phyloP scores from a whole-genome alignment of 2,113 vertebrate species.

The Chaetodon auriga region DNA sequence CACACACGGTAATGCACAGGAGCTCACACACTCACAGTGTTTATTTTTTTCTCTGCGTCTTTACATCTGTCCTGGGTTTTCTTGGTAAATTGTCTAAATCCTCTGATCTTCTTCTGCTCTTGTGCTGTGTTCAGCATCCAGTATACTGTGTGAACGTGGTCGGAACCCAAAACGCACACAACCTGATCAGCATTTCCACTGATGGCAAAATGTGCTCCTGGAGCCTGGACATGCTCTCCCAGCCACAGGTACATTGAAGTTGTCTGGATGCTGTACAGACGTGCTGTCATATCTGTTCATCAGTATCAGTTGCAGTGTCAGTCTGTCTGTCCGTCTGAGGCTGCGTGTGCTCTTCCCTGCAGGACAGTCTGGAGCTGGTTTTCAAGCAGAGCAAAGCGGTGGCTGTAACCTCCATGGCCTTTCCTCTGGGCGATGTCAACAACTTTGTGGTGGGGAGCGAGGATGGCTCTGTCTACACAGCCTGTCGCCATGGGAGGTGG shows the following conservation, averaged over 20 bases:
- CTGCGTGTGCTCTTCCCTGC: conserved; percentile 23
- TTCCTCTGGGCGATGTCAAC: conserved; percentile 97
- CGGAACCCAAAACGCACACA: conserved; percentile 96
- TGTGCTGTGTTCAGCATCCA: conserved; percentile 65
- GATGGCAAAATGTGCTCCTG: conserved; percentile 98
- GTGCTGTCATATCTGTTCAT: too few species aligned
- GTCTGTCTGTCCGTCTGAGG: conserved; percentile 18
- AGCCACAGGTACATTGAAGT: conserved; percentile 65
- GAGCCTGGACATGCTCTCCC: conserved; percentile 94
- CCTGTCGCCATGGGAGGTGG: conserved; percentile 97
- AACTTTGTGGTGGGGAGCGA: conserved; percentile 99
- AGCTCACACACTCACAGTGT: background rate
- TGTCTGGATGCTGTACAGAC: background rate
- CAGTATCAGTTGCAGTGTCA: background rate
- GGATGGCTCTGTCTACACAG: conserved; percentile 97
- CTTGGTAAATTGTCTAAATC: background rate
- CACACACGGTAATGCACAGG: conserved; percentile 90
- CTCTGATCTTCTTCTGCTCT: background rate
- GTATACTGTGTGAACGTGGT: conserved; percentile 80
- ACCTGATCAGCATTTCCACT: conserved; percentile 97
- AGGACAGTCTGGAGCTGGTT: conserved; percentile 98
- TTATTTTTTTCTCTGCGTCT: background rate
- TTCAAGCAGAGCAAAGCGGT: conserved; percentile 98
- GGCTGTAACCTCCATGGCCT: conserved; percentile 98
- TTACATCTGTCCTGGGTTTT: background rate